These are phyloP conservation scores for Montipora capricornis DNA, from an alignment of 64 coral and sea anemone species.

Conservation along the genomic window DNA sequence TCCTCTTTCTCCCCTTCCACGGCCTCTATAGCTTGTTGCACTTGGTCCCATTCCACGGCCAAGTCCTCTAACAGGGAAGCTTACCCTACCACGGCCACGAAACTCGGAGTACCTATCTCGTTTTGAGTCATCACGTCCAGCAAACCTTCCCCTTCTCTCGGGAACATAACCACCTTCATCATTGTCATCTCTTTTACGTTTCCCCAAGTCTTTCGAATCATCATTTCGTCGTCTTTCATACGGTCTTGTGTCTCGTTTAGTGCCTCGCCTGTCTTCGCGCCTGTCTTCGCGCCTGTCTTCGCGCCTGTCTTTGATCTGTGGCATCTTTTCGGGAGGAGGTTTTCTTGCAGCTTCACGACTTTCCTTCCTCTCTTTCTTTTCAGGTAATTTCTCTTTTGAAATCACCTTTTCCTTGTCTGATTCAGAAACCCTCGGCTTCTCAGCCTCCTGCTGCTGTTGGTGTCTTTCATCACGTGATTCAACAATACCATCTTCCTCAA, in stretches of 20 bases:
- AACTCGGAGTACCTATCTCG: slow-evolving; percentile 31
- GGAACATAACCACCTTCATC: slow-evolving; percentile 57
- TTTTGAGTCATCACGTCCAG: slow-evolving; percentile 48
- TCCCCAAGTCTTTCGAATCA: slow-evolving; percentile 33
- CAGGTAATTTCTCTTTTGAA: not conserved
- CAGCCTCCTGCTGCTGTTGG: slow-evolving; percentile 50
- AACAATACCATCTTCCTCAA: slow-evolving; percentile 34
- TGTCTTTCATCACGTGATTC: not conserved
- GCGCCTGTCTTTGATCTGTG: slow-evolving; percentile 19
- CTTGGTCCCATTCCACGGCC: slow-evolving; percentile 65
- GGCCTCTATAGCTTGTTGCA: slow-evolving; percentile 66
- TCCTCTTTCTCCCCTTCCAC: slow-evolving; percentile 74
- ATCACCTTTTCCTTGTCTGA: slow-evolving; percentile 7
- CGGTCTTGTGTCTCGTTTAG: not conserved
- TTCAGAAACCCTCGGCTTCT: not conserved
- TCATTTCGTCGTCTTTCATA: slow-evolving; percentile 12
- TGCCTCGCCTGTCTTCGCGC: not conserved
- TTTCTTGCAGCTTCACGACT: slow-evolving; percentile 44
- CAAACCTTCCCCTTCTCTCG: slow-evolving; percentile 68
- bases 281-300: slow-evolving; percentile 12
- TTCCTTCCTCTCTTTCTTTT: slow-evolving; percentile 63
- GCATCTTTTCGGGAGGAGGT: not conserved
- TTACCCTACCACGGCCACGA: slow-evolving; percentile 64
- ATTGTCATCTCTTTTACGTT: slow-evolving; percentile 61
- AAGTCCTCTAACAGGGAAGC: slow-evolving; percentile 73